Conservation (phyloP, 2,113 vertebrate genomes). For the Phainopepla nitens region DNA sequence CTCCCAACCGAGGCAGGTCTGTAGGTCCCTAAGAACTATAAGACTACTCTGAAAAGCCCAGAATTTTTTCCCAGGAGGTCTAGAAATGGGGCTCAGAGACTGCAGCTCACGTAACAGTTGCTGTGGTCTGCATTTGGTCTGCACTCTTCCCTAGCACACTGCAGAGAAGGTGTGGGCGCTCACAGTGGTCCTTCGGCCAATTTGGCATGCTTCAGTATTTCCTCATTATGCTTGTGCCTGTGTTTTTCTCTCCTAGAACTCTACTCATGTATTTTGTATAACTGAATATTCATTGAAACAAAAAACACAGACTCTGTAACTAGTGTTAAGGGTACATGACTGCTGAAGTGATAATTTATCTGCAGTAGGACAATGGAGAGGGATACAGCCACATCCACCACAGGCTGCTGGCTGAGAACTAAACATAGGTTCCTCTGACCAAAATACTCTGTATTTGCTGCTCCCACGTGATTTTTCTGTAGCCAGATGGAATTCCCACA, state of each 20-base stretch:
- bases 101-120: neutral
- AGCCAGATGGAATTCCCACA: neutral
- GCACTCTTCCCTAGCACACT: accelerated
- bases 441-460: neutral
- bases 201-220: neutral
- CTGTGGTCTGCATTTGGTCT: neutral
- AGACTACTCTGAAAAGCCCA: neutral
- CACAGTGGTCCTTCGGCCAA: neutral
- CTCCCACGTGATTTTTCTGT: neutral
- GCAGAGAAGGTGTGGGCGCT: accelerated
- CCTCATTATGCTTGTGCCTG: neutral
- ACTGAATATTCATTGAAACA: neutral
- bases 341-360: neutral
- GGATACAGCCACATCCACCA: neutral
- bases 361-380: neutral
- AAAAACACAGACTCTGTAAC: neutral
- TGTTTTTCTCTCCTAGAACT: neutral
- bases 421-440: neutral
- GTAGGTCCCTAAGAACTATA: neutral
- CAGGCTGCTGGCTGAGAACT: neutral
- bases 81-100: neutral
- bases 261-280: neutral
- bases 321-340: neutral
- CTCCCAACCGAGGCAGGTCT: neutral
- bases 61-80: neutral